Percentiles rank a stretch among this genome's conserved stretches.
phyloP scores from a whole-genome alignment of 2,888 invertebrate species.

The Perizoma affinitatum region DNA sequence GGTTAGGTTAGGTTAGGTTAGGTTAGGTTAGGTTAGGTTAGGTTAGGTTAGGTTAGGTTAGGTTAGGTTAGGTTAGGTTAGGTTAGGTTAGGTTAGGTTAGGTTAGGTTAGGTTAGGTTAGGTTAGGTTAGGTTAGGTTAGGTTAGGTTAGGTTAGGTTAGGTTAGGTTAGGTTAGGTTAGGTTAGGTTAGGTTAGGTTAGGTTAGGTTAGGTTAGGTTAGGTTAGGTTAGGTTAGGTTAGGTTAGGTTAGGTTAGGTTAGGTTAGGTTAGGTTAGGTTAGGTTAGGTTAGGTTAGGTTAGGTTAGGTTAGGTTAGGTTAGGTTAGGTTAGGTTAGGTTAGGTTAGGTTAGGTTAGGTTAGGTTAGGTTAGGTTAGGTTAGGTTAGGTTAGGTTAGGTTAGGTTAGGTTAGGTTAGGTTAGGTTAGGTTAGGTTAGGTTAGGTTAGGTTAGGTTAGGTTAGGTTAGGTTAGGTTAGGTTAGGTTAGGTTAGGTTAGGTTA shows the following conservation, averaged over 20 bases:
- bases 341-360: constrained; percentile 1
- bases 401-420: constrained; percentile 1
- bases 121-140: constrained; percentile 1
- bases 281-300: constrained; percentile 1
- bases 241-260: constrained; percentile 1
- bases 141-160: constrained; percentile 1
- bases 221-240: constrained; percentile 1
- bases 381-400: constrained; percentile 1
- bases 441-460: constrained; percentile 1
- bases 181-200: constrained; percentile 1
- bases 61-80: constrained; percentile 1
- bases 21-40: constrained; percentile 1
- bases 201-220: constrained; percentile 1
- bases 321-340: constrained; percentile 1
- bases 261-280: constrained; percentile 1
- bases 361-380: constrained; percentile 1
- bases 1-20: constrained; percentile 1
- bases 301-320: constrained; percentile 1
- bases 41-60: constrained; percentile 1
- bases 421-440: constrained; percentile 1
- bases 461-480: constrained; percentile 1
- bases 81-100: constrained; percentile 1
- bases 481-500: constrained; percentile 1
- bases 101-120: constrained; percentile 1
- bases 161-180: constrained; percentile 1